A percentile compares a stretch with the other conserved stretches of the same genome.
These are phyloP conservation scores for Hydrozoanthus gracilis DNA, from an alignment of 92 coral and sea anemone genomes.

Conservation along the genomic window DNA sequence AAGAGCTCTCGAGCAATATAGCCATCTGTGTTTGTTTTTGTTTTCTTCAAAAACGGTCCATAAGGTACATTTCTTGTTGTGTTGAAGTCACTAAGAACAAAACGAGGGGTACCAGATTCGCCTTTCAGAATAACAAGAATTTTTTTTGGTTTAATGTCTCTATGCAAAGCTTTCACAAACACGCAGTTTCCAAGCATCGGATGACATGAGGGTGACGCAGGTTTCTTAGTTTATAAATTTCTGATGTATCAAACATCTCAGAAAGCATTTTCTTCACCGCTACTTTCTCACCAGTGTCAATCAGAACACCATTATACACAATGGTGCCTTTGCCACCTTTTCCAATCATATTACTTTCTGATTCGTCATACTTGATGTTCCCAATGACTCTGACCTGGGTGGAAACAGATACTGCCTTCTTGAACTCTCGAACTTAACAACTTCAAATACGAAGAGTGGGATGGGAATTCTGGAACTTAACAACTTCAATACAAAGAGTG, in stretches of 20 bases:
- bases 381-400: not conserved
- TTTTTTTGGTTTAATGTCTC: slow-evolving; percentile 38
- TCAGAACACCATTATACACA: slow-evolving; percentile 13
- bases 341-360: slow-evolving; percentile 13
- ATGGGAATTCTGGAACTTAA: no score
- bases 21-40: slow-evolving; percentile 21
- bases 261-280: slow-evolving; percentile 17
- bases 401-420: no score
- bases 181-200: not conserved
- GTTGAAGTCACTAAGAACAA: slow-evolving; percentile 37
- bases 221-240: not conserved
- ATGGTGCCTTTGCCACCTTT: slow-evolving; percentile 32
- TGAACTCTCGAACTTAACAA: no score
- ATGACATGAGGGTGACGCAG: slow-evolving; percentile 12
- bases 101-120: not conserved
- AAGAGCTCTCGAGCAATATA: slow-evolving; percentile 27
- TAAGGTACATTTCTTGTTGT: slow-evolving; percentile 9
- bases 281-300: not conserved
- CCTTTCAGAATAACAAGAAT: slow-evolving; percentile 14
- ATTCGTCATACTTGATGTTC: slow-evolving; percentile 14
- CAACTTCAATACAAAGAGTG: no score
- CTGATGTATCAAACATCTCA: not conserved
- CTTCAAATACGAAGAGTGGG: no score
- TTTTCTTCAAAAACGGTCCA: slow-evolving; percentile 3
- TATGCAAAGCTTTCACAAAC: not conserved